A percentile compares a stretch with the other conserved stretches of the same genome.
These are phyloP conservation scores for Clarias macrocephalus DNA, from an alignment of 2,113 vertebrate species.

Conservation along the genomic window DNA sequence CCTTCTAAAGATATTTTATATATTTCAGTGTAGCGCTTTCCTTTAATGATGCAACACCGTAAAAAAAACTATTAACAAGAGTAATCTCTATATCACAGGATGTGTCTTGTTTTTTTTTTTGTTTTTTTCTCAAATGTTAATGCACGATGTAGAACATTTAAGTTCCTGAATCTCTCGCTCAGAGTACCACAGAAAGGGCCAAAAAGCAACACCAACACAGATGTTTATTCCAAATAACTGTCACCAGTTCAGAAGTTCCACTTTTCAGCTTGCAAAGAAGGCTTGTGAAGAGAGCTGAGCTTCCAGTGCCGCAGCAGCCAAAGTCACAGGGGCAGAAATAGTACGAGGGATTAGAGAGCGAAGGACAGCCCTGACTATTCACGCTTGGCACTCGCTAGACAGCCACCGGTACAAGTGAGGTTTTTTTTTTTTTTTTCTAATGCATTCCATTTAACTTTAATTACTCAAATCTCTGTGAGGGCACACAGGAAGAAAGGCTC, in stretches of 20 bases:
- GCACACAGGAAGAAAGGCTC: constrained; percentile 80
- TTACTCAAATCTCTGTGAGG: constrained; percentile 85
- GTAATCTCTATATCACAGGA: background rate
- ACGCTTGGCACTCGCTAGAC: constrained; percentile 76
- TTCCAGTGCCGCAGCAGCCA: constrained; percentile 75
- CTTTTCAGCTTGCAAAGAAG: constrained; percentile 47
- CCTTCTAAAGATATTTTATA: background rate
- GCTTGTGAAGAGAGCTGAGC: constrained; percentile 64
- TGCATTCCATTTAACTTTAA: constrained; percentile 86
- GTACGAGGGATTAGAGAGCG: constrained; percentile 75
- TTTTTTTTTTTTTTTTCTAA: constrained; percentile 68
- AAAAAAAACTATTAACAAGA: background rate
- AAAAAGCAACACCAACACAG: constrained; percentile 46
- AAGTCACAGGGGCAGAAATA: constrained; percentile 81
- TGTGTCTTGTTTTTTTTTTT: background rate
- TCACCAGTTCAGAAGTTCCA: constrained; percentile 48
- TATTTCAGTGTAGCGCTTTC: background rate
- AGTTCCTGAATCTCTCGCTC: constrained; percentile 8
- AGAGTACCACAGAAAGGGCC: background rate
- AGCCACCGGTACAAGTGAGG: constrained; percentile 77
- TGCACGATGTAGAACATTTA: background rate
- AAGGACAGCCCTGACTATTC: constrained; percentile 78
- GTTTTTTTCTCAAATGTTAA: background rate
- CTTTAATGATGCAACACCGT: background rate
- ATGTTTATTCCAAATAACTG: constrained; percentile 53